A percentile compares a stretch with the other conserved stretches of the same genome.
phyloP scores from a whole-genome alignment of 2,797 vertebrate species.

The Acipenser transmontanus region DNA sequence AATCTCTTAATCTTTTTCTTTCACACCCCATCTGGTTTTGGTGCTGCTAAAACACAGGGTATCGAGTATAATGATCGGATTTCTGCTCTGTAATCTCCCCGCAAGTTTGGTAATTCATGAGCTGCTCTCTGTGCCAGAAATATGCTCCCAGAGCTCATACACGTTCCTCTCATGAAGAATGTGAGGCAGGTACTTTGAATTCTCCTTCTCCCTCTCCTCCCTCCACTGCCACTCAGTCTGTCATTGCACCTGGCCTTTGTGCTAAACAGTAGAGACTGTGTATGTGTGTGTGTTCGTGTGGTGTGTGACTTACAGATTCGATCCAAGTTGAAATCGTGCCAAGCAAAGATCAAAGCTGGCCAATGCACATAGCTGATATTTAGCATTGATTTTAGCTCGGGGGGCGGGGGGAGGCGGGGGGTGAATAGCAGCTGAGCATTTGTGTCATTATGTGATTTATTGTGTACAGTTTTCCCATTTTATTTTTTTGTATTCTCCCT shows the following conservation, averaged over 20 bases:
- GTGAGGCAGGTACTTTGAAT: conserved; percentile 15
- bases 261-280: conserved; percentile 47
- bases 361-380: conserved; percentile 57
- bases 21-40: conserved; percentile 57
- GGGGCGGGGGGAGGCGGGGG: conserved; percentile 42
- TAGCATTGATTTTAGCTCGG: conserved; percentile 46
- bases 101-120: conserved; percentile 48
- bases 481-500: no score
- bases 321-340: conserved; percentile 40
- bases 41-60: conserved; percentile 56
- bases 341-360: conserved; percentile 62
- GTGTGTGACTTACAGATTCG: not conserved
- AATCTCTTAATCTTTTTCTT: conserved; percentile 49
- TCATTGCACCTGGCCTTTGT: conserved; percentile 56
- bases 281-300: conserved; percentile 35
- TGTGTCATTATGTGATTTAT: conserved; percentile 64
- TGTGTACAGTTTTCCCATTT: conserved; percentile 23
- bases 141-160: conserved; percentile 20
- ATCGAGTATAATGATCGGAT: conserved; percentile 57
- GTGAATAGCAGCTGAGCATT: conserved; percentile 56
- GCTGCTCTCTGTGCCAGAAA: conserved; percentile 29
- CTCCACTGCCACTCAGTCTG: no score
- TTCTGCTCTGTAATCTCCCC: conserved; percentile 67
- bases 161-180: conserved; percentile 9
- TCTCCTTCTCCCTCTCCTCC: not conserved